These are phyloP conservation scores for Gallirallus australis DNA, from an alignment of 2,797 vertebrate genomes.

Conservation along the genomic window DNA sequence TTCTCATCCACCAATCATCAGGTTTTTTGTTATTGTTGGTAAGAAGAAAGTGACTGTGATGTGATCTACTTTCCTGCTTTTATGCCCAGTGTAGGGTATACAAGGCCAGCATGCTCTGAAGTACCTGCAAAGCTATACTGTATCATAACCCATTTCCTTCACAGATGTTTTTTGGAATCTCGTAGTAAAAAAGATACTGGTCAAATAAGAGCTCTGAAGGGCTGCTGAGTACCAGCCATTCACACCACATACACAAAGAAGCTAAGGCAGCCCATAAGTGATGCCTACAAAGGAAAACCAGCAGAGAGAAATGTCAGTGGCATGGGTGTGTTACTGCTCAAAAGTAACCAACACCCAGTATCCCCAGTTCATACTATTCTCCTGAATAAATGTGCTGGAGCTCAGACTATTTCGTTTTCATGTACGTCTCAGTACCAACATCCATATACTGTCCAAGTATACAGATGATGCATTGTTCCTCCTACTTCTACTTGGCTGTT, in stretches of 20 bases:
- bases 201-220: background rate
- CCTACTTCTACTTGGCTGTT: background rate
- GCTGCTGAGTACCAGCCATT: background rate
- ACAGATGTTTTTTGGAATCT: background rate
- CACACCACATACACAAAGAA: too few species aligned
- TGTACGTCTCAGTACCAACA: background rate
- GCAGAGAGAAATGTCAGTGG: background rate
- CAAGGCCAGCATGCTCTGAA: background rate
- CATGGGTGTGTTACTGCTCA: background rate
- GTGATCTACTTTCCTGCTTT: background rate
- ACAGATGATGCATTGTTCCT: fast-evolving
- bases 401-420: background rate
- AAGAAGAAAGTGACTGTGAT: background rate
- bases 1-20: background rate
- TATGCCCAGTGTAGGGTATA: background rate
- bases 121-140: background rate
- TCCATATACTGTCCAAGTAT: fast-evolving
- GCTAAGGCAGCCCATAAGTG: background rate
- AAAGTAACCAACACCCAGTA: background rate
- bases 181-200: background rate
- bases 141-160: background rate
- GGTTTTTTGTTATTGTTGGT: background rate
- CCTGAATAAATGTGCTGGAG: background rate
- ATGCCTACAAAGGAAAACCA: background rate
- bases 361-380: fast-evolving